phyloP scores from a whole-genome alignment of 2,797 vertebrate species.

The Poecilia velifera region DNA sequence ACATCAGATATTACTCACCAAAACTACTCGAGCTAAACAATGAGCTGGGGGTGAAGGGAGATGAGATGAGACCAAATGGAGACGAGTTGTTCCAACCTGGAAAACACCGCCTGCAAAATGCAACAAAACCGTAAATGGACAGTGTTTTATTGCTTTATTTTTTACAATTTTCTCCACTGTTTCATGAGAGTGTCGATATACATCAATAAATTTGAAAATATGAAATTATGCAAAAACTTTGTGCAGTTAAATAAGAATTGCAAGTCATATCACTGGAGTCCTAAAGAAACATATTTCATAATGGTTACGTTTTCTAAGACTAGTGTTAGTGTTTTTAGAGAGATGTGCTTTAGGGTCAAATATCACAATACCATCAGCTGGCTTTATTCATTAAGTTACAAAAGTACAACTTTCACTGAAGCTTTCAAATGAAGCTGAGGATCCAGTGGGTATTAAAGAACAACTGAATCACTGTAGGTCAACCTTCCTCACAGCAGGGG shows the following conservation, averaged over 20 bases:
- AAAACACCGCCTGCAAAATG: constrained; percentile 57
- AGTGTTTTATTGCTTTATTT: not conserved
- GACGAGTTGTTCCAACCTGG: constrained; percentile 61
- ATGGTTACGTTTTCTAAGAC: not conserved
- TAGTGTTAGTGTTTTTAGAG: not conserved
- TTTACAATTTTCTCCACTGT: not conserved
- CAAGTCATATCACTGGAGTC: not conserved
- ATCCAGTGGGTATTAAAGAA: not conserved
- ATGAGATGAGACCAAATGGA: constrained; percentile 74
- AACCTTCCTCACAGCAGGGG: not conserved
- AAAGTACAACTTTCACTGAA: not conserved
- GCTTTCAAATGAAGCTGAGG: not conserved
- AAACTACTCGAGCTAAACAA: constrained; percentile 82
- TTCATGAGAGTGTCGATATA: not conserved
- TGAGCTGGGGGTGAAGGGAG: constrained; percentile 79
- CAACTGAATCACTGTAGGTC: not conserved
- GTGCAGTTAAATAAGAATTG: not conserved
- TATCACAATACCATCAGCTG: not conserved
- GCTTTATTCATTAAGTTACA: not conserved
- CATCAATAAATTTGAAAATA: not conserved
- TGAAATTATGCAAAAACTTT: not conserved
- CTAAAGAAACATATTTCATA: not conserved
- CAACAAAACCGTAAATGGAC: not conserved
- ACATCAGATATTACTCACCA: constrained; percentile 81
- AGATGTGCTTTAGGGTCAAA: not conserved